These are phyloP conservation scores for Salvator merianae DNA, from an alignment of 2,113 vertebrate genomes.

Conservation along the genomic window DNA sequence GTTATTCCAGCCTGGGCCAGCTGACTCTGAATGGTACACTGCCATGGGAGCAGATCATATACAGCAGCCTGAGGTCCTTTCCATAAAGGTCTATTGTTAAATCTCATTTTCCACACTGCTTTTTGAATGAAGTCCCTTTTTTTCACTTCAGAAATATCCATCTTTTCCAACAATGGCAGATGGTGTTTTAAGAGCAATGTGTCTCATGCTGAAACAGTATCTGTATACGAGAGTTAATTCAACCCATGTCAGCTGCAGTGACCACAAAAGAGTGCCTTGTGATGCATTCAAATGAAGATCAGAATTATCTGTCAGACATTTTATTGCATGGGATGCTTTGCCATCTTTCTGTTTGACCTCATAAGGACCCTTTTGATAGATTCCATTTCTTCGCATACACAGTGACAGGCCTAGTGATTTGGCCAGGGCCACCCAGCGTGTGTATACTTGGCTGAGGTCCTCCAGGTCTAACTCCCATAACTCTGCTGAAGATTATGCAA, in stretches of 20 bases:
- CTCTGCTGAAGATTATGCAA: not conserved
- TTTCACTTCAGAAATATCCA: conserved; percentile 39
- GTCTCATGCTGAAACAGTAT: conserved; percentile 39
- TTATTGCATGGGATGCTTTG: not conserved
- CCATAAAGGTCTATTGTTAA: conserved; percentile 51
- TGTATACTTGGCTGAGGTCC: not conserved
- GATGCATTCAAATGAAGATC: not conserved
- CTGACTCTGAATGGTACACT: conserved; percentile 57
- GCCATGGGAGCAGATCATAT: conserved; percentile 37
- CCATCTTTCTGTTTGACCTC: not conserved
- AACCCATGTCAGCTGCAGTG: not conserved
- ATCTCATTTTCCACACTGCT: conserved; percentile 36
- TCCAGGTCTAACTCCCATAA: not conserved
- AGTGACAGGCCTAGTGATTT: not conserved
- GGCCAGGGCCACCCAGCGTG: not conserved
- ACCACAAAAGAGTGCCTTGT: not conserved
- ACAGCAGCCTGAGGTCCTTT: conserved; percentile 47
- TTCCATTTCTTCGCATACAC: not conserved
- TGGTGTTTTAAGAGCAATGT: conserved; percentile 28
- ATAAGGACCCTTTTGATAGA: not conserved
- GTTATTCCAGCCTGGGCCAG: conserved; percentile 52
- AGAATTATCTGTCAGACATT: not conserved
- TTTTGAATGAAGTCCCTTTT: conserved; percentile 54
- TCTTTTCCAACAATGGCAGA: conserved; percentile 33
- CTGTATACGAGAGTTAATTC: not conserved